Evolutionary conservation across 2,113 vertebrate species (phyloP), one percentile per base, ranked within the genome.

Genomic region (Monopterus albus): DNA sequence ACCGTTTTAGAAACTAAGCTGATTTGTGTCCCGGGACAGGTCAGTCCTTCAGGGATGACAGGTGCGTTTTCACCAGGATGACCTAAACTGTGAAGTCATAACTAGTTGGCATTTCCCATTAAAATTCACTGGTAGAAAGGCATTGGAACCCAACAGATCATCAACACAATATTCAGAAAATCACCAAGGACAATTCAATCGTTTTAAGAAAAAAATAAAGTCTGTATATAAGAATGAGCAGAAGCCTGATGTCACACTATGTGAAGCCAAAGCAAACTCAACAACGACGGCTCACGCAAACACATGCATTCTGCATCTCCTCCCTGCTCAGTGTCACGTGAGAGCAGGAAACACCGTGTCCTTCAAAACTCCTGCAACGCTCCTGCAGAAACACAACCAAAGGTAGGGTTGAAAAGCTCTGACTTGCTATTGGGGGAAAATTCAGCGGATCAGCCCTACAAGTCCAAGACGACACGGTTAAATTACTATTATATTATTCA

Each of bases 151-250:
- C 66, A 79, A 83, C 66, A 75, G 51, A 81, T 75, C 58, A 13
- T 82, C 75, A 81, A 85, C 72, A 88, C 84, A 65, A 83, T 61
- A 81, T 79, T 73, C 47, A 73, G 45, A 82, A 75, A 84, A 77
- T 50, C 57, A 67, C 55, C 26, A 75, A 58, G 73, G 31, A 56
- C 50, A 36, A 38, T 57, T 29, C 31, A 47, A 62, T n/a, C 15
- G 31, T 26, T 72, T 55, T 6, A 7, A 28, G 57, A 15, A 4
- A 9, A 23, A 68, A 50, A 50, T 4, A 36, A 23, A 60, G 52
- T 75, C 65, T 72, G 76, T 36, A 36, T 23, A 20, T 36, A 40
- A 61, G 57, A 67, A 77, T 25, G 51, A 86, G 31, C 31, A 50
- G 72, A 72, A 11, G 75, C 5, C 39, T 42, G 72, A 46, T 8